Evolutionary conservation across 2,797 vertebrate species (phyloP).

Genomic region (Schizopygopsis pylzovi): DNA sequence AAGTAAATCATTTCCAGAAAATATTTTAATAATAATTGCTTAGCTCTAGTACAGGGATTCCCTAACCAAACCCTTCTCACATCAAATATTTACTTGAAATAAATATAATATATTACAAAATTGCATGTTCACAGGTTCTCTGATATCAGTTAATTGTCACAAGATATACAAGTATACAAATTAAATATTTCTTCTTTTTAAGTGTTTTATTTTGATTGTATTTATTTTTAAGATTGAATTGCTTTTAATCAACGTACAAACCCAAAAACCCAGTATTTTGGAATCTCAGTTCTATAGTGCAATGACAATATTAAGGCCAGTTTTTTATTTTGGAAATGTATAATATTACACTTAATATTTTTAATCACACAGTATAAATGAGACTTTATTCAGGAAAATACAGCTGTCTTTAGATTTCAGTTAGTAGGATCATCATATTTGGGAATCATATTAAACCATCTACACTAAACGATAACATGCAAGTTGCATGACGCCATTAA

Average conservation of each 20-base stretch:
- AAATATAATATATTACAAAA: neutral
- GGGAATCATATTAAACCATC: neutral
- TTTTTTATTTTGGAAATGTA: neutral
- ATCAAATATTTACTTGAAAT: neutral
- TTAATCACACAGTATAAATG: neutral
- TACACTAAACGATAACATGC: neutral
- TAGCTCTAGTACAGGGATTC: neutral
- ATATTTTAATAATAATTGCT: neutral
- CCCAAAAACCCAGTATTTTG: neutral
- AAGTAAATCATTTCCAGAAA: neutral
- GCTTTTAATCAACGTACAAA: neutral
- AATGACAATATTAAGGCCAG: neutral
- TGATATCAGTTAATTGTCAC: neutral
- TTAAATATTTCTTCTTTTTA: neutral
- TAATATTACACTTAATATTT: neutral
- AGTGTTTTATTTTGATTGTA: neutral
- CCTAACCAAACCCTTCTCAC: neutral
- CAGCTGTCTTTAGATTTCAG: neutral
- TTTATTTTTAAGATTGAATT: neutral
- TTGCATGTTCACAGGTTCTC: neutral
- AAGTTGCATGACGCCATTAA: neutral
- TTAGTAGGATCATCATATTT: neutral
- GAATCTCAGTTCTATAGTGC: neutral
- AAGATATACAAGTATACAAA: neutral
- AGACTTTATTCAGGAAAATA: neutral